A percentile compares a stretch with the other conserved stretches of the same genome.
Conservation (phyloP, 1,140 invertebrate species). For the Drosophila parvula region DNA sequence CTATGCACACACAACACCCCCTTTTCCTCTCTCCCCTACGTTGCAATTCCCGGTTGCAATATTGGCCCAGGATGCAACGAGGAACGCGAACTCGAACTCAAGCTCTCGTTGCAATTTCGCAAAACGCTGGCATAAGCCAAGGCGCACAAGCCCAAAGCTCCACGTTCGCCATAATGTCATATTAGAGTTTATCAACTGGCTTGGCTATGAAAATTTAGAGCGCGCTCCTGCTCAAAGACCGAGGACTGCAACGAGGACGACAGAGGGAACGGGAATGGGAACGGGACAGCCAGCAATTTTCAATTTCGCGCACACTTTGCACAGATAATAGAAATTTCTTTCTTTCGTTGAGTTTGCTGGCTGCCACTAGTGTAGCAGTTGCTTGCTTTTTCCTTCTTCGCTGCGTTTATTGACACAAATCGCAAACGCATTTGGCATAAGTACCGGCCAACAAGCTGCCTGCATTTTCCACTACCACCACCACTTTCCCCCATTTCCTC, state of each 20-base stretch:
- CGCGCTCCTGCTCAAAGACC: constrained; percentile 3
- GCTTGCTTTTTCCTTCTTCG: constrained; percentile 13
- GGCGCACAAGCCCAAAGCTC: constrained; percentile 36
- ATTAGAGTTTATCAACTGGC: constrained; percentile 79
- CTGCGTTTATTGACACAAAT: constrained; percentile 79
- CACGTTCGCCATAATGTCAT: constrained; percentile 67
- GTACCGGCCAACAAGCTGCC: constrained; percentile 64
- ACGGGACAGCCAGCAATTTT: constrained; percentile 66
- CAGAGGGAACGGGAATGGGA: background rate
- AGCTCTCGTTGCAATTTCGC: constrained; percentile 67
- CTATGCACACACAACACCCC: constrained; percentile 35
- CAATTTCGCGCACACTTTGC: constrained; percentile 81
- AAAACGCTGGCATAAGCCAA: constrained; percentile 77
- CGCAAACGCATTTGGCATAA: constrained; percentile 81
- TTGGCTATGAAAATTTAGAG: constrained; percentile 78
- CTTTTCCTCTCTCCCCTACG: background rate
- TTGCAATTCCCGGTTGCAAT: constrained; percentile 50
- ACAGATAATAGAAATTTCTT: constrained; percentile 82
- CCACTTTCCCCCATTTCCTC: background rate
- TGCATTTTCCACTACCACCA: background rate
- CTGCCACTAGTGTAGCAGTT: constrained; percentile 14
- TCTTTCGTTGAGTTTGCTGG: constrained; percentile 36
- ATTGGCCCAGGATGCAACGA: constrained; percentile 54
- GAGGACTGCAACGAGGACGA: background rate
- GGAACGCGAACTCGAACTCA: constrained; percentile 44